Base-by-base conservation (phyloP, 2,113 vertebrate genomes). In the Pavo muticus region DNA sequence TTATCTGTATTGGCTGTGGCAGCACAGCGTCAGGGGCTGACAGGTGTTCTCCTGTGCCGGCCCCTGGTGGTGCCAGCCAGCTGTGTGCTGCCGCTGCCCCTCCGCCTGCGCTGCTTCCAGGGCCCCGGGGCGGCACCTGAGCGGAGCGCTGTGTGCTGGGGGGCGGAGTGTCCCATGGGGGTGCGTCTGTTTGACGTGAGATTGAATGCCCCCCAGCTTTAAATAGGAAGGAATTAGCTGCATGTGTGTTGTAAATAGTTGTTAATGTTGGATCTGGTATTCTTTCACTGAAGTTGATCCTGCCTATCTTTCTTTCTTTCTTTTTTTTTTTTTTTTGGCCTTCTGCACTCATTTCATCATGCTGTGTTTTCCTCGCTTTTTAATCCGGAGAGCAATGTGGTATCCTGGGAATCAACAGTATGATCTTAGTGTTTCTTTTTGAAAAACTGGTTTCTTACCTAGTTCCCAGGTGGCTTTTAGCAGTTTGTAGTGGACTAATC, bases 191-290 rank as follows among this genome's bases (percentile, higher is more conserved):
- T 87, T 75, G 91, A 86, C 70, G 4, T 45, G 35, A 42, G 50
- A 47, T 29, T 88, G 83, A 84, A 68, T 23, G 71, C 19, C 42
- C 44, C 73, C 42, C 47, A 50, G n/a, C 65, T 77, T 32, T 42
- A 79, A 78, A 74, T 56, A 13, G 30, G 69, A 63, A 90, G 67
- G 77, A 90, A 35, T 82, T 92, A 79, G 54, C 76, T 25, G 16
- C 32, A 50, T 11, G 3, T 79, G 64, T 63, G 44, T 39, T 0
- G 0, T 63, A 59, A 87, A 44, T 67, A 54, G 76, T n/a, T 81
- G 65, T 88, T 69, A 60, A 56, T 61, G 90, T 83, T 86, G 91
- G 68, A 54, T 81, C 40, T 68, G 72, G 48, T 92, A 13, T 65
- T 78, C 60, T 71, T 50, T 47, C 68, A 8, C 47, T 69, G 79